A percentile compares a stretch with the other conserved stretches of the same genome.
These are phyloP conservation scores for Trichonephila clavata DNA, from an alignment of 1,140 invertebrate species.

Conservation along the genomic window DNA sequence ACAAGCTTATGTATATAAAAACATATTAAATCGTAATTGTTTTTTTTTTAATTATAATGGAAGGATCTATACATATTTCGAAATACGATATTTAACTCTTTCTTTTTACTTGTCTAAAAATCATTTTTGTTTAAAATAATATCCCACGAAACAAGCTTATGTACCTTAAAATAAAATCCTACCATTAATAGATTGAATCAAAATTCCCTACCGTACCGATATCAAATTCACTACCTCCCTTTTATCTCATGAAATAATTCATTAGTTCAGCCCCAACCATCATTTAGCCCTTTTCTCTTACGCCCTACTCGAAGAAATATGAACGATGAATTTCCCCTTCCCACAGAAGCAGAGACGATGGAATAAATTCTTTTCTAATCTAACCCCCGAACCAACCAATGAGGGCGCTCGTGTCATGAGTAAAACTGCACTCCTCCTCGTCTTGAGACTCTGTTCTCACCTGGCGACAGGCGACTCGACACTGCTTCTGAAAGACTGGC, in stretches of 20 bases:
- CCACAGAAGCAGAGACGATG: not conserved
- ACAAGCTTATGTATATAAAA: too few species aligned
- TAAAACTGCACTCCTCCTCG: conserved; percentile 29
- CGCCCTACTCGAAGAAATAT: not conserved
- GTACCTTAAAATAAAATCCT: too few species aligned
- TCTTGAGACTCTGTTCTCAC: conserved; percentile 21
- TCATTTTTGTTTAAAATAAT: too few species aligned
- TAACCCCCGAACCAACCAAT: not conserved
- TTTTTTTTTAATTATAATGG: too few species aligned
- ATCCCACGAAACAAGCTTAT: too few species aligned
- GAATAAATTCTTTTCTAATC: not conserved
- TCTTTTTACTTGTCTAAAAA: too few species aligned
- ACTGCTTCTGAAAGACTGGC: not conserved
- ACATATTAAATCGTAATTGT: too few species aligned
- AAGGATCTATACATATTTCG: too few species aligned
- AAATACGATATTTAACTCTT: too few species aligned
- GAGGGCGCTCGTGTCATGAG: conserved; percentile 25
- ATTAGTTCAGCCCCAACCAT: not conserved
- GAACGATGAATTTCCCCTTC: conserved; percentile 4
- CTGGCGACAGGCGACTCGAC: conserved; percentile 5
- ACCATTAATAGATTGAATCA: not conserved
- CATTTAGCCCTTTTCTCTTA: not conserved
- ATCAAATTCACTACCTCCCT: not conserved
- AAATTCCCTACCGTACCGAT: not conserved
- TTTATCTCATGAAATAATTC: not conserved